Percentiles rank a stretch among this genome's conserved stretches.
Conservation (phyloP, 1,140 invertebrate species). For the Drosophila dunni region DNA sequence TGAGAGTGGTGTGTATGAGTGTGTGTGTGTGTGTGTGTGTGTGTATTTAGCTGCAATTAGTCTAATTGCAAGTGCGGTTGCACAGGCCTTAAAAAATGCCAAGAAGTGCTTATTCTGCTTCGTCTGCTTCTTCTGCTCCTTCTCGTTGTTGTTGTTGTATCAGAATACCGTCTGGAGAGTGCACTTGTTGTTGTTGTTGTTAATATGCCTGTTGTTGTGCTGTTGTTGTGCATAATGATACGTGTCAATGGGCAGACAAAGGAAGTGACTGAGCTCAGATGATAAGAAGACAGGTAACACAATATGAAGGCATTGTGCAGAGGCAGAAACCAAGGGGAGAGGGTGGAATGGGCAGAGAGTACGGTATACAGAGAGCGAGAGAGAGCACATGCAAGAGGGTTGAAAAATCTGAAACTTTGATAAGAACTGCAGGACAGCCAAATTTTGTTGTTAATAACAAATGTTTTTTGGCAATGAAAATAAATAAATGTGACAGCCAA, state of each 20-base stretch:
- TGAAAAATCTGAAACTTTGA: not conserved
- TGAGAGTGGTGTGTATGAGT: not conserved
- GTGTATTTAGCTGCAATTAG: slow-evolving; percentile 55
- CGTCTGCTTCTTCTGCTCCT: not conserved
- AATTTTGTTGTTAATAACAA: not conserved
- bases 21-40: slow-evolving; percentile 8
- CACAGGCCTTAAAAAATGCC: slow-evolving; percentile 24
- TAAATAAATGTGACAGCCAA: not conserved
- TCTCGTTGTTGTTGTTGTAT: not conserved
- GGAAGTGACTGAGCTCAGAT: slow-evolving; percentile 29
- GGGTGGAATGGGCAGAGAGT: not conserved
- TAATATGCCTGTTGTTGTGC: not conserved
- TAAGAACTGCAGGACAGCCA: not conserved
- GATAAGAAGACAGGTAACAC: slow-evolving; percentile 43
- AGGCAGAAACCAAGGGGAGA: slow-evolving; percentile 23
- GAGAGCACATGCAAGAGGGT: not conserved
- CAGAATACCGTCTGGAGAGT: slow-evolving; percentile 9
- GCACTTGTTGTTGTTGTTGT: slow-evolving; percentile 10
- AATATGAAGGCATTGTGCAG: slow-evolving; percentile 18
- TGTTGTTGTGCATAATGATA: slow-evolving; percentile 41
- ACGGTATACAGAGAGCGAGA: not conserved
- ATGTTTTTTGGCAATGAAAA: slow-evolving; percentile 9
- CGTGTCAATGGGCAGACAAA: slow-evolving; percentile 49
- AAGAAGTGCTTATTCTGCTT: slow-evolving; percentile 2
- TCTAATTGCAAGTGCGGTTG: slow-evolving; percentile 58